Evolutionary conservation across 2,888 invertebrate species (phyloP), one percentile per base, ranked within the genome.

Genomic region (Drosophila emarginata): DNA sequence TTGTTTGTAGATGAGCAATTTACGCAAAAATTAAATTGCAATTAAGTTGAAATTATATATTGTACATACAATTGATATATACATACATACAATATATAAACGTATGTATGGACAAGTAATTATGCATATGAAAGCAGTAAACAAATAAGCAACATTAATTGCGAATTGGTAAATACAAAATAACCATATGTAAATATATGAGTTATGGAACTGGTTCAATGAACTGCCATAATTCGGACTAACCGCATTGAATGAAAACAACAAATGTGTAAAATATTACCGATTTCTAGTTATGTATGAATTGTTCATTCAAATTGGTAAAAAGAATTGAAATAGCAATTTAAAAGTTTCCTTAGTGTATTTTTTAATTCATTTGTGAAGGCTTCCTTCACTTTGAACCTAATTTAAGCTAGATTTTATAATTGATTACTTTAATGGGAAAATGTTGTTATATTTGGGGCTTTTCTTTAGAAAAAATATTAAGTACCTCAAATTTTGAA

Each of bases 1-100:
- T 76, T 78, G 62, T 72, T 50, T 60, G 61, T 67, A 54, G 54
- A 36, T 45, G 21, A 45, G 61, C 60, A 78, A 78, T 84, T 84
- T 79, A 61, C 67, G 69, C 71, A 68, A 78, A 80, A 82, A 82
- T 88, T 83, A 74, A 88, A 79, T 76, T 65, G 63, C 72, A 88
- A 88, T 86, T 86, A 80, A 80, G 74, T 84, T 64, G 51, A 83
- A 84, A 87, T 85, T 77, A 86, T 71, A 76, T 64, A 21, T 45
- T 45, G 9, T 45, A 45, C 45, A 45, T 75, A 32, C 61, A 51
- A 52, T n/a, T 26, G n/a, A 52, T 9, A 52, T 28, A n/a, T n/a
- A 32, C 9, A 9, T 11, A 32, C 9, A 9, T 2, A 26, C 26
- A 52, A 18, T n/a, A 7, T 40, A 4, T 14, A 15, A 1, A n/a